These are phyloP conservation scores for Python bivittatus DNA, from an alignment of 2,113 vertebrate species.

Conservation along the genomic window DNA sequence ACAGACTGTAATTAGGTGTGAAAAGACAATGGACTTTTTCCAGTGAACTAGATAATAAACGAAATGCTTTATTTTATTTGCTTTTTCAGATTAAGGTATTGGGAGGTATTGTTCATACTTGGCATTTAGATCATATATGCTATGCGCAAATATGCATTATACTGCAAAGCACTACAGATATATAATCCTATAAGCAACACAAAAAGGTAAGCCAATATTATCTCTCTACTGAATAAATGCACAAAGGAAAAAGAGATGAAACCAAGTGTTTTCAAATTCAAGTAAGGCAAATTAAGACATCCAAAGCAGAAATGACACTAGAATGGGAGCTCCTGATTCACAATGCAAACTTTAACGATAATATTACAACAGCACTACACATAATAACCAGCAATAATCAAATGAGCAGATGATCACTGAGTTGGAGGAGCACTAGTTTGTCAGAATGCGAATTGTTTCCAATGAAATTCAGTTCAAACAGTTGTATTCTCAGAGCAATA, in stretches of 20 bases:
- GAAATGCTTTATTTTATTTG: not conserved
- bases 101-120: not conserved
- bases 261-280: not conserved
- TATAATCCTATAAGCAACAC: not conserved
- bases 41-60: no score
- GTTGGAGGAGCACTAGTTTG: not conserved
- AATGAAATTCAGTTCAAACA: not conserved
- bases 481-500: not conserved
- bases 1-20: no score
- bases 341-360: not conserved
- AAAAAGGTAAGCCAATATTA: not conserved
- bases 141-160: not conserved
- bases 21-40: no score
- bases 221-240: not conserved
- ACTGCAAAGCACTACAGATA: not conserved
- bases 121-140: not conserved
- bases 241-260: not conserved
- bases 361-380: not conserved
- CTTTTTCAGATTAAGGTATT: not conserved
- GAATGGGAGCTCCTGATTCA: not conserved
- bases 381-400: not conserved
- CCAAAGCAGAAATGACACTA: not conserved
- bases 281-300: not conserved
- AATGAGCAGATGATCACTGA: not conserved
- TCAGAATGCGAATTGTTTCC: not conserved